Evolutionary conservation across 2,797 vertebrate species (phyloP), one percentile per base, ranked within the genome.

Genomic region (Sebastes glaucus): DNA sequence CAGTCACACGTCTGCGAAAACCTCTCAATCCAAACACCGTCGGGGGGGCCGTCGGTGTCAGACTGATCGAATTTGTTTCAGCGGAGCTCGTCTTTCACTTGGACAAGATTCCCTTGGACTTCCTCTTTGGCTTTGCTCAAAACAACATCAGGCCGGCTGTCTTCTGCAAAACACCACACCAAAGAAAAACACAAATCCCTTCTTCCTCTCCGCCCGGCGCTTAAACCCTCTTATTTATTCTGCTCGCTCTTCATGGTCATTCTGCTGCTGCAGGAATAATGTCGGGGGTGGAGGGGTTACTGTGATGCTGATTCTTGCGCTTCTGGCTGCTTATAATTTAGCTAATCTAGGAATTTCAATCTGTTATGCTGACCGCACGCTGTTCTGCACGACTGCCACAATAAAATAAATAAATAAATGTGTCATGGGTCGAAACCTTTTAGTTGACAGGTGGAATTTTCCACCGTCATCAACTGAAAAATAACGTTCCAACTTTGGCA

Each of bases 91-190:
- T 75, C 28, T 70, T 74, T 25, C 52, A 55, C 22, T 56, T 25
- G n/a, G 30, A 53, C 20, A 46, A 18, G 68, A 71, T 69, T 85
- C 59, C 20, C 30, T 68, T 53, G 49, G 81, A 81, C 66, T 87
- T 86, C 57, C 69, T 60, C 20, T 35, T 14, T 62, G 53, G 71
- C 62, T 87, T 70, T 52, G 81, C n/a, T 67, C 53, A 25, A 83
- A 83, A 82, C 67, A 87, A 62, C 42, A 68, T 56, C 68, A 23
- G 65, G 60, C 42, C 65, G 27, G 27, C 60, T 49, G 61, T 74
- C 79, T 71, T 55, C 72, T 77, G 56, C 68, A 88, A 82, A 84
- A 38, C 74, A 84, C 55, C 9, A 52, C 32, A 53, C 42, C 70
- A 42, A 72, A 38, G 56, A 20, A n/a, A 61, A 61, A 71, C 35